Evolutionary conservation across 2,797 vertebrate species (phyloP).

Genomic region (Poeciliopsis gracilis): DNA sequence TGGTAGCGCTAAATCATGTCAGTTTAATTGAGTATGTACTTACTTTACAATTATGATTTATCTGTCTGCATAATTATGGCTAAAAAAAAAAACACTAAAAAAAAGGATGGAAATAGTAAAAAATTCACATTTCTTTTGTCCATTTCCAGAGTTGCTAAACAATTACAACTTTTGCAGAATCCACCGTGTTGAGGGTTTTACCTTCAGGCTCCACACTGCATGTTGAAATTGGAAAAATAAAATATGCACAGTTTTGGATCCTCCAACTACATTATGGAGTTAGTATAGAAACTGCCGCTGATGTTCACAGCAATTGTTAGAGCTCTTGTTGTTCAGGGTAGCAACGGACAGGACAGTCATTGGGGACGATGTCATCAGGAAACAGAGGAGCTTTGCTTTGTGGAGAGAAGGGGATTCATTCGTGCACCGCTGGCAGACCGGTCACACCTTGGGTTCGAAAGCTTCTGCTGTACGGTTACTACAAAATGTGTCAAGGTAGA

Average conservation of each 20-base stretch:
- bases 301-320: constrained; percentile 49
- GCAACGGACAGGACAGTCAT: constrained; percentile 44
- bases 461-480: constrained; percentile 21
- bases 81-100: not conserved
- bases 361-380: constrained; percentile 37
- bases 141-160: constrained; percentile 49
- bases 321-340: constrained; percentile 47
- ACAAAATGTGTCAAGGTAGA: constrained; percentile 15
- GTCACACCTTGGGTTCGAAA: constrained; percentile 33
- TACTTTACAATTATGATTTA: not conserved
- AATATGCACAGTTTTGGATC: constrained; percentile 50
- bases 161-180: constrained; percentile 57
- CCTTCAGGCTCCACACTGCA: constrained; percentile 37
- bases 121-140: constrained; percentile 27
- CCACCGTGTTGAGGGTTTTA: constrained; percentile 36
- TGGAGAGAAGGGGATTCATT: constrained; percentile 38
- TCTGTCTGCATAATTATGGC: constrained; percentile 20
- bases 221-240: constrained; percentile 59
- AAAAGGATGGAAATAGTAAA: not conserved
- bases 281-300: constrained; percentile 27
- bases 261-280: constrained; percentile 44
- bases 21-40: not conserved
- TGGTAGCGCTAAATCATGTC: not conserved
- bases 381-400: constrained; percentile 41
- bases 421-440: constrained; percentile 30